These are phyloP conservation scores for Notolabrus celidotus DNA, from an alignment of 2,797 vertebrate genomes.

Conservation along the genomic window DNA sequence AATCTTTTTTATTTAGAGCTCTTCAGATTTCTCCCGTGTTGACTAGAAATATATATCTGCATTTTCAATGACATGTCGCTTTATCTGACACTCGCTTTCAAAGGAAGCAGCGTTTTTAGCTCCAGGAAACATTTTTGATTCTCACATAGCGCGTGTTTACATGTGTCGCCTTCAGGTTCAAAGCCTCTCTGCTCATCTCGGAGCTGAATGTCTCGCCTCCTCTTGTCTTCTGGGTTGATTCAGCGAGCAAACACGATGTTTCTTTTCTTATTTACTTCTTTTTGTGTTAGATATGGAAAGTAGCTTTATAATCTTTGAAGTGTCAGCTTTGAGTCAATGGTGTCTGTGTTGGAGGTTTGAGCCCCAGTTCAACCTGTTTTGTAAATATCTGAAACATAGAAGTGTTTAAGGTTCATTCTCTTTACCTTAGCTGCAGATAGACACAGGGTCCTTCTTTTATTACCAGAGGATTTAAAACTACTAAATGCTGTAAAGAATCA, in stretches of 20 bases:
- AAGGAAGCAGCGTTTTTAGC: not conserved
- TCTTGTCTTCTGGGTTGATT: not conserved
- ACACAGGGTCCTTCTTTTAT: too few species aligned
- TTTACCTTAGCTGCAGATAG: not conserved
- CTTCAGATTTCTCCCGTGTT: not conserved
- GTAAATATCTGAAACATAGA: not conserved
- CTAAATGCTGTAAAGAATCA: too few species aligned
- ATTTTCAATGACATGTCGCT: not conserved
- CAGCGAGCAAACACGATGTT: not conserved
- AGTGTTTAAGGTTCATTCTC: not conserved
- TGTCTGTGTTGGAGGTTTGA: not conserved
- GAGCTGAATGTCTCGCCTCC: not conserved
- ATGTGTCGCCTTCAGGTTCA: constrained; percentile 3
- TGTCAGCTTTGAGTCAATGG: not conserved
- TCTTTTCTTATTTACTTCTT: not conserved
- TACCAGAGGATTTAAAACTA: too few species aligned
- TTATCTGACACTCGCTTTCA: constrained; percentile 2
- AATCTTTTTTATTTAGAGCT: not conserved
- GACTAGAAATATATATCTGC: not conserved
- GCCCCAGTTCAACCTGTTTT: not conserved
- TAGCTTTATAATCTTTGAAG: not conserved
- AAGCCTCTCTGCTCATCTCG: not conserved
- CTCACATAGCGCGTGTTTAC: not conserved
- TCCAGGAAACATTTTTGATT: constrained; percentile 2
- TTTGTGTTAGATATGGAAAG: not conserved